These are phyloP conservation scores for Neodontobutis hainanensis DNA, from an alignment of 2,113 vertebrate genomes.

Conservation along the genomic window DNA sequence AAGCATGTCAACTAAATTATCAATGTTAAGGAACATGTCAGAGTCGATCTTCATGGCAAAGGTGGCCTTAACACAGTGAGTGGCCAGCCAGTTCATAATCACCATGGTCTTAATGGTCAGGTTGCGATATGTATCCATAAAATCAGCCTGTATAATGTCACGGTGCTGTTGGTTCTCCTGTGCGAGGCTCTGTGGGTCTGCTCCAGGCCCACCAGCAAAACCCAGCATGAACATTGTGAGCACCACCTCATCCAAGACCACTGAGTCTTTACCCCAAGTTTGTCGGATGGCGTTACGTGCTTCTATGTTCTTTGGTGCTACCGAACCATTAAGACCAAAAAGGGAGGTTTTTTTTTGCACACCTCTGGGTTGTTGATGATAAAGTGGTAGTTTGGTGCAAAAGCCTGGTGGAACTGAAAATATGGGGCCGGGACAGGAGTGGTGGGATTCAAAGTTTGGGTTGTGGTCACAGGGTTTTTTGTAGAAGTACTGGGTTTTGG, in stretches of 20 bases:
- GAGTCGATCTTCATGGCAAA: conserved; percentile 97
- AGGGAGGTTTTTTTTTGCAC: conserved; percentile 62
- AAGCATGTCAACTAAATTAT: conserved; percentile 91
- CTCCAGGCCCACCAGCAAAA: neutral
- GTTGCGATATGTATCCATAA: conserved; percentile 76
- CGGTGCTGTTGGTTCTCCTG: conserved; percentile 70
- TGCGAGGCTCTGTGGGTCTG: conserved; percentile 23
- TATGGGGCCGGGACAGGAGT: neutral
- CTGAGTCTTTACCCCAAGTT: conserved; percentile 74
- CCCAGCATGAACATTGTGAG: conserved; percentile 75
- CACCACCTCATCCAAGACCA: conserved; percentile 66
- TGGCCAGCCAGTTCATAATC: conserved; percentile 82
- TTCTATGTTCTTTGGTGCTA: conserved; percentile 39
- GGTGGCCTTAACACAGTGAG: conserved; percentile 71
- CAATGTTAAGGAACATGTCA: conserved; percentile 93
- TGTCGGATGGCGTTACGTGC: conserved; percentile 71
- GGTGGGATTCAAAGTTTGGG: conserved; percentile 68
- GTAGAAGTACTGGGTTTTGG: neutral
- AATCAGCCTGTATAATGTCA: conserved; percentile 82
- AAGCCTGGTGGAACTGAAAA: conserved; percentile 40
- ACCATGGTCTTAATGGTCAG: conserved; percentile 83
- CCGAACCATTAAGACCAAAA: conserved; percentile 80
- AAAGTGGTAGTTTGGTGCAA: conserved; percentile 75
- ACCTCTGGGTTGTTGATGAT: conserved; percentile 69
- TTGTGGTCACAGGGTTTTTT: conserved; percentile 86